Conservation (phyloP, 2,113 vertebrate species). For the Oceanodroma tethys region DNA sequence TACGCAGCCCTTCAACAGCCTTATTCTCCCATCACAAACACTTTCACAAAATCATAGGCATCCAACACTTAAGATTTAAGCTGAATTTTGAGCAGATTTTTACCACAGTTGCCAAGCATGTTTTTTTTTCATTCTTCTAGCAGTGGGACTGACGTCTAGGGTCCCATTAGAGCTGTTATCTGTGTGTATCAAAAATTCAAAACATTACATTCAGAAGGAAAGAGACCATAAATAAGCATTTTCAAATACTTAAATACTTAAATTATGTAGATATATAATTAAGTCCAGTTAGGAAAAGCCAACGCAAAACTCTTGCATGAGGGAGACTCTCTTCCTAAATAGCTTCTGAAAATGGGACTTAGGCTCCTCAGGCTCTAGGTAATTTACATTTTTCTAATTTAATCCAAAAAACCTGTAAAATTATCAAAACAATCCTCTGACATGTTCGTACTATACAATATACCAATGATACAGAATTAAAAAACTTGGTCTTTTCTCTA, state of each 20-base stretch:
- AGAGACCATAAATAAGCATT: neutral
- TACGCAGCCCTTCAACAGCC: neutral
- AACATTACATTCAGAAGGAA: neutral
- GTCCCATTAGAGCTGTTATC: neutral
- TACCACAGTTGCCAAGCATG: accelerated
- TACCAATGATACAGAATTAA: neutral
- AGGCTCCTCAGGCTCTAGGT: neutral
- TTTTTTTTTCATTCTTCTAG: neutral
- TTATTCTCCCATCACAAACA: neutral
- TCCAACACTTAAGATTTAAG: neutral
- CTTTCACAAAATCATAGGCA: neutral
- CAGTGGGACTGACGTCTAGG: no score
- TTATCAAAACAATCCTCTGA: neutral
- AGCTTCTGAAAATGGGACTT: neutral
- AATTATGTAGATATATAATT: neutral
- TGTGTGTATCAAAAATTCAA: neutral
- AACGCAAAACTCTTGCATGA: neutral
- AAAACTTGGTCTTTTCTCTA: neutral
- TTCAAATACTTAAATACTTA: neutral
- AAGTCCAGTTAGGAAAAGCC: neutral
- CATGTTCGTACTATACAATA: neutral
- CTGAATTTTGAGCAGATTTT: neutral
- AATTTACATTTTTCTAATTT: neutral
- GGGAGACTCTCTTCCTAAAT: neutral
- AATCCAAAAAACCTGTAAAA: neutral